phyloP scores from a whole-genome alignment of 37 sponge, comb jelly and placozoan species.

The Aplysina aerophoba region DNA sequence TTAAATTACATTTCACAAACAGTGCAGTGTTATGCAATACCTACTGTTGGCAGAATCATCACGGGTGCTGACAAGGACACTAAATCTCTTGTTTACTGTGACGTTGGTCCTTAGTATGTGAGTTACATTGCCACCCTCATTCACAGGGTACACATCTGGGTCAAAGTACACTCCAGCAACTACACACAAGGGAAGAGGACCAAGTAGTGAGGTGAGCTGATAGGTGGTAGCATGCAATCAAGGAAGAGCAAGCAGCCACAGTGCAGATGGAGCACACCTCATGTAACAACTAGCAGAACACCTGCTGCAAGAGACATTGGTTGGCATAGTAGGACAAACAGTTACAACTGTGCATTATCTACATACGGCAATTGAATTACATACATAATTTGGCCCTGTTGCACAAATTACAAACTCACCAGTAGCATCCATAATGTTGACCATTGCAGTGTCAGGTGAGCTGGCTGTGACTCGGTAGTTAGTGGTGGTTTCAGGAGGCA shows the following conservation, averaged over 20 bases:
- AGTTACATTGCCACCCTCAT: neutral
- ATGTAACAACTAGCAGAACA: too few relatives aligned
- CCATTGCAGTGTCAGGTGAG: conserved; percentile 13
- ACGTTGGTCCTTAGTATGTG: neutral
- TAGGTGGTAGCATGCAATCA: too few relatives aligned
- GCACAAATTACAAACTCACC: neutral
- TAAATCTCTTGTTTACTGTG: conserved; percentile 1
- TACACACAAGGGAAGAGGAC: neutral
- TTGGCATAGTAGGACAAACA: too few relatives aligned
- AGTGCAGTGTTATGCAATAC: neutral
- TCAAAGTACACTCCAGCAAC: conserved; percentile 19
- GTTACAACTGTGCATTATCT: too few relatives aligned
- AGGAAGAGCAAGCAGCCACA: too few relatives aligned
- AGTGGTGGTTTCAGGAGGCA: neutral
- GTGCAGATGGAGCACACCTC: too few relatives aligned
- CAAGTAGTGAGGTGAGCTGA: too few relatives aligned
- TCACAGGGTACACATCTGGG: neutral
- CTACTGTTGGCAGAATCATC: conserved; percentile 25
- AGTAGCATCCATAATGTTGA: neutral
- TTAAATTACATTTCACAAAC: too few relatives aligned
- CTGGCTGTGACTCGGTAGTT: neutral
- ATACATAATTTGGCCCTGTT: too few relatives aligned
- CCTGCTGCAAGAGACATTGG: too few relatives aligned
- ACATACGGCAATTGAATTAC: too few relatives aligned
- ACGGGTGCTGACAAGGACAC: neutral